Percentiles rank a stretch among this genome's conserved stretches.
phyloP scores from a whole-genome alignment of 1,140 invertebrate genomes.

The Oedothorax gibbosus region DNA sequence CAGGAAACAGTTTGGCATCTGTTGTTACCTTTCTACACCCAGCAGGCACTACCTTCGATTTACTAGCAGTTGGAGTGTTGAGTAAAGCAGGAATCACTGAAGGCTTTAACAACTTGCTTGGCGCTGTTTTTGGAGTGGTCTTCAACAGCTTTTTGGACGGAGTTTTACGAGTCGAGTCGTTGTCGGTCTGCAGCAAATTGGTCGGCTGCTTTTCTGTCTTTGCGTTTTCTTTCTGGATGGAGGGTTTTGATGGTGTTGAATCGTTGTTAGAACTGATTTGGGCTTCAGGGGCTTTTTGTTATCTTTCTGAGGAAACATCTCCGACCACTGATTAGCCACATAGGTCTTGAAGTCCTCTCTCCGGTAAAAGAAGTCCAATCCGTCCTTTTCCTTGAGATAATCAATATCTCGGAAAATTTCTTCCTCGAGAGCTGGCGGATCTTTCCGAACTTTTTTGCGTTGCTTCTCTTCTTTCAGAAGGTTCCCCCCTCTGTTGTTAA shows the following conservation, averaged over 20 bases:
- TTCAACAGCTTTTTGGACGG: slow-evolving; percentile 13
- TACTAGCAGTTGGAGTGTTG: neutral
- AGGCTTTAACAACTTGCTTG: slow-evolving; percentile 37
- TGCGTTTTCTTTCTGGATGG: slow-evolving; percentile 68
- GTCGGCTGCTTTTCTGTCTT: slow-evolving; percentile 64
- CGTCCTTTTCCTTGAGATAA: slow-evolving; percentile 66
- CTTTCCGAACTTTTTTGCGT: slow-evolving; percentile 79
- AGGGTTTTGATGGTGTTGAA: slow-evolving; percentile 41
- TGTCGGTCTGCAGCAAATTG: neutral
- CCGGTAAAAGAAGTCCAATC: slow-evolving; percentile 67
- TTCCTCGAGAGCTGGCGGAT: slow-evolving; percentile 70
- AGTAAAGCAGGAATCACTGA: neutral
- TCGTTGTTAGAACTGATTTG: too few species aligned
- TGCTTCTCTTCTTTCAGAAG: slow-evolving; percentile 86
- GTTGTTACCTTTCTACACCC: too few species aligned
- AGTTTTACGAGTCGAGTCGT: neutral
- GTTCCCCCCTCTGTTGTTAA: slow-evolving; percentile 85
- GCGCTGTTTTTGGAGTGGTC: slow-evolving; percentile 24
- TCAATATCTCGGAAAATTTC: slow-evolving; percentile 67
- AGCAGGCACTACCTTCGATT: too few species aligned
- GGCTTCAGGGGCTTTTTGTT: slow-evolving; percentile 65
- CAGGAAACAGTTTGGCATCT: too few species aligned
- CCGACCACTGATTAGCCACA: slow-evolving; percentile 67
- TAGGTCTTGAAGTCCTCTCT: slow-evolving; percentile 67
- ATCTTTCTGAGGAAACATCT: slow-evolving; percentile 67